Percentiles rank a stretch among this genome's conserved stretches.
phyloP scores from a whole-genome alignment of 2,888 invertebrate species.

The Apantesis nais region DNA sequence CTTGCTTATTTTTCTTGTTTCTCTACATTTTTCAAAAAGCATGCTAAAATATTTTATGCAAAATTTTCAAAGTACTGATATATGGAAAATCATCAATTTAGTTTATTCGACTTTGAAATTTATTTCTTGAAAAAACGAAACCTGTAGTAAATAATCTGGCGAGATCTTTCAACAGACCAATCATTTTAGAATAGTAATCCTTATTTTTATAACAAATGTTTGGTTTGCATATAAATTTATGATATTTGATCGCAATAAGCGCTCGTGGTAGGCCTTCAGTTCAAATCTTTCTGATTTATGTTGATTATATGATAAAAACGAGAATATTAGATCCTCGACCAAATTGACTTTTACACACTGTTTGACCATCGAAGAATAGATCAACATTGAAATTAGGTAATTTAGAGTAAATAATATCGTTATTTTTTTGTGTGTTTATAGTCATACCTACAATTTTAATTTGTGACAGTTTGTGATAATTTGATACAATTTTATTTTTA shows the following conservation, averaged over 20 bases:
- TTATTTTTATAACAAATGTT: too few species aligned
- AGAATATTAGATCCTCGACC: background rate
- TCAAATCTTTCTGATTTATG: background rate
- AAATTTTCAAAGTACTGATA: conserved; percentile 33
- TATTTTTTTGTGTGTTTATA: background rate
- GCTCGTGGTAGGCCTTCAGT: too few species aligned
- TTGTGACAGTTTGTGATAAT: too few species aligned
- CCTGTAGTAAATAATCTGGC: background rate
- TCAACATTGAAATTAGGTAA: background rate
- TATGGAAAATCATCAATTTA: conserved; percentile 18
- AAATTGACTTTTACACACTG: background rate
- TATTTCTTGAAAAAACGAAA: background rate
- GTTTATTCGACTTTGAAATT: conserved; percentile 4
- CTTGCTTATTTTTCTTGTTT: conserved; percentile 35
- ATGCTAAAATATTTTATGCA: conserved; percentile 52
- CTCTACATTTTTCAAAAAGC: conserved; percentile 50
- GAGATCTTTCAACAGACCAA: background rate
- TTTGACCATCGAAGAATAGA: background rate
- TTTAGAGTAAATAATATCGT: background rate
- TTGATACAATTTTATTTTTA: too few species aligned
- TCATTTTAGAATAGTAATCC: too few species aligned
- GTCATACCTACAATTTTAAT: background rate
- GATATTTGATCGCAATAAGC: too few species aligned
- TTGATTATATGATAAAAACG: background rate
- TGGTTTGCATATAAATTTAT: too few species aligned